These are phyloP conservation scores for Zonitis immaculata DNA, from an alignment of 2,888 invertebrate genomes.

Conservation along the genomic window DNA sequence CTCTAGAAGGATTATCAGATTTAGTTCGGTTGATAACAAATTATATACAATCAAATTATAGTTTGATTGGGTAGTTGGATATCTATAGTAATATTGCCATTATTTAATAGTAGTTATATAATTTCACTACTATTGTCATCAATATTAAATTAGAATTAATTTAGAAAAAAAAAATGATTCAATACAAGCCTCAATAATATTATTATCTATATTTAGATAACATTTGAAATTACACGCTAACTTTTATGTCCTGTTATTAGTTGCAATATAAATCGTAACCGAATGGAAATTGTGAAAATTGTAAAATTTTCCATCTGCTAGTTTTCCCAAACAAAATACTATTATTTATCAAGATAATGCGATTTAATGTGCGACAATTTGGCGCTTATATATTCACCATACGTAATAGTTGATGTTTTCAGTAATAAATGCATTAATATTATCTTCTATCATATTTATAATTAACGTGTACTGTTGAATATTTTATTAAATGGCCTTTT, in stretches of 20 bases:
- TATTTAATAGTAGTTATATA: slow-evolving; percentile 1
- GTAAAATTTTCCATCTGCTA: slow-evolving; percentile 30
- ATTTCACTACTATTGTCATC: slow-evolving; percentile 4
- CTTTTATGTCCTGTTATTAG: slow-evolving; percentile 12
- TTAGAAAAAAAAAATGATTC: background rate
- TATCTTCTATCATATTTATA: slow-evolving; percentile 11
- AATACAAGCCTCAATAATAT: slow-evolving; percentile 1
- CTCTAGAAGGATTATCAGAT: slow-evolving; percentile 16
- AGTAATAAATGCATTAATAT: slow-evolving; percentile 20
- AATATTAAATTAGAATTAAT: background rate
- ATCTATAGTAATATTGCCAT: background rate
- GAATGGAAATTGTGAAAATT: slow-evolving; percentile 21
- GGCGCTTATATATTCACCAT: slow-evolving; percentile 16
- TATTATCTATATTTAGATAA: background rate
- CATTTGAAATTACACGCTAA: slow-evolving; percentile 2
- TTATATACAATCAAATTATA: slow-evolving; percentile 3
- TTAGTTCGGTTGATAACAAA: slow-evolving; percentile 11
- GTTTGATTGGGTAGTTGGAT: slow-evolving; percentile 1
- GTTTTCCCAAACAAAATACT: slow-evolving; percentile 32
- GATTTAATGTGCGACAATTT: slow-evolving; percentile 28
- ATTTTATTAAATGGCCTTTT: slow-evolving; percentile 12
- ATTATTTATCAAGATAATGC: slow-evolving; percentile 25
- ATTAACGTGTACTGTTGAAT: slow-evolving; percentile 6
- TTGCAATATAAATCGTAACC: slow-evolving; percentile 28
- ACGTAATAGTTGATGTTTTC: slow-evolving; percentile 14